Evolutionary conservation across 1,140 invertebrate species (phyloP).

Genomic region (Tetragnatha versicolor): DNA sequence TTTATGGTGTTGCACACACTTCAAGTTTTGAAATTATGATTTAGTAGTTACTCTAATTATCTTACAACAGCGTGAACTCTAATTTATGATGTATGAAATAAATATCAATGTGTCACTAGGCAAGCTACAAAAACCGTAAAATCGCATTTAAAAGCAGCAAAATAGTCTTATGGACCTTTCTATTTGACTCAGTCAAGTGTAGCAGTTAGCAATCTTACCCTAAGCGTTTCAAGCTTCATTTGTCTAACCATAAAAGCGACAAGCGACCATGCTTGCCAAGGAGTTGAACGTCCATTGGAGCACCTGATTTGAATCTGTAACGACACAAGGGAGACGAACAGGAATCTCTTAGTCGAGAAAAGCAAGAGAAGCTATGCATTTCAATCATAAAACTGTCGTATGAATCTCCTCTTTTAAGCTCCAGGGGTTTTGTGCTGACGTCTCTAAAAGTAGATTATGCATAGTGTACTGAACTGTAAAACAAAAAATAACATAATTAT

Average conservation of each 20-base stretch:
- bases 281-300: slow-evolving; percentile 16
- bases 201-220: not conserved
- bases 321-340: too few relatives aligned
- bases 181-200: not conserved
- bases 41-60: too few relatives aligned
- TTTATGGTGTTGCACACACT: too few relatives aligned
- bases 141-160: slow-evolving; percentile 19
- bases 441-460: too few relatives aligned
- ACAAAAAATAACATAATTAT: too few relatives aligned
- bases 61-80: not conserved
- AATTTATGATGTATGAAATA: not conserved
- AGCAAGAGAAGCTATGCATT: too few relatives aligned
- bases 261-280: not conserved
- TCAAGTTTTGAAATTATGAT: too few relatives aligned
- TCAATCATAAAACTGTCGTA: too few relatives aligned
- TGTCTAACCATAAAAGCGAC: slow-evolving; percentile 6
- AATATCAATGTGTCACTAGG: slow-evolving; percentile 21
- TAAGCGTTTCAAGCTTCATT: slow-evolving; percentile 22
- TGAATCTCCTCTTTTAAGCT: too few relatives aligned
- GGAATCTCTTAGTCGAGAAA: too few relatives aligned
- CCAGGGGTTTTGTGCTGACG: too few relatives aligned
- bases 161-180: not conserved
- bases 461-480: too few relatives aligned
- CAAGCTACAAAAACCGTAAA: slow-evolving; percentile 8
- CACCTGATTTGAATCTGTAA: not conserved